Evolutionary conservation across 2,113 vertebrate genomes (phyloP), one percentile per base, ranked within the genome.

Genomic region (Perca fluviatilis): DNA sequence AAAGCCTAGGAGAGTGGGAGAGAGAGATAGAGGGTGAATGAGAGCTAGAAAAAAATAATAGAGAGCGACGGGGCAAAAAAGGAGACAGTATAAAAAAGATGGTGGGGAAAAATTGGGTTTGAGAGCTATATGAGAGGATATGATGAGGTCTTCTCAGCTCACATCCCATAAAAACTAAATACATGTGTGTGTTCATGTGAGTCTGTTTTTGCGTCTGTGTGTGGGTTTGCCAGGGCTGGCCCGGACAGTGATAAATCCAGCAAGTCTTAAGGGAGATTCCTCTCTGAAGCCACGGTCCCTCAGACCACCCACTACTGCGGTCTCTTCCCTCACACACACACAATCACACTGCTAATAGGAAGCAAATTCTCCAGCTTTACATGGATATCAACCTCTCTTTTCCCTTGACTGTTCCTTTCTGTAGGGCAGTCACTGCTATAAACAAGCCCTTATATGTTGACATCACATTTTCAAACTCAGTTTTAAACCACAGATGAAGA

Each of bases 231-330:
- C 71, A 83, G 27, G 68, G 75, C 79, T 88, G 84, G 79, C 75
- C 79, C 72, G 88, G 88, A 79, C 86, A 86, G 83, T 83, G 86
- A 92, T 94, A 91, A 90, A 94, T 92, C 89, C 89, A 90, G 14
- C 25, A 27, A 75, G 86, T 92, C 87, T 90, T 91, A 86, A 87
- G 88, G 92, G 89, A 92, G 92, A 93, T 92, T 93, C 87, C 79
- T 86, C 84, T 71, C 72, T 62, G 72, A 92, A 94, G 80, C 89
- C 87, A 79, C 50, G 77, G 71, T 74, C 66, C 88, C 75, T 54
- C 57, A 82, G 93, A 93, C 94, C 93, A 95, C 93, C 94, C 92
- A 91, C 90, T 83, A 62, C 61, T 93, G 90, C 21, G 91, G 92
- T 92, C 79, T 91, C 81, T 82, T 66, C 79, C 66, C 66, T 87